A percentile compares a stretch with the other conserved stretches of the same genome.
phyloP scores from a whole-genome alignment of 2,797 vertebrate species.

The Gallinago stenura region DNA sequence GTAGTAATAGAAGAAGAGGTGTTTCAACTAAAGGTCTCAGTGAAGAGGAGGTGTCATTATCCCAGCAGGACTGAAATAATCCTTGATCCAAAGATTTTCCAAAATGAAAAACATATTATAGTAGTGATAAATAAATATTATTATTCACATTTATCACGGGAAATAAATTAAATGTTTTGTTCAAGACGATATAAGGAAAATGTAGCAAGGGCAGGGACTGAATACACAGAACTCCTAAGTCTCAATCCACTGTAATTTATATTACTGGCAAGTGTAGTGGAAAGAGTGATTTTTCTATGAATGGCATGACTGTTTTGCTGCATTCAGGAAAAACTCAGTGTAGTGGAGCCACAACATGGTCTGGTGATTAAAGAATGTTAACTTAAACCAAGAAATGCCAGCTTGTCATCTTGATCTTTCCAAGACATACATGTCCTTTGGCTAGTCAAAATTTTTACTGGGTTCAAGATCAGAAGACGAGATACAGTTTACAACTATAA shows the following conservation, averaged over 20 bases:
- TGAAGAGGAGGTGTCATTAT: not conserved
- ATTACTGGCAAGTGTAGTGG: not conserved
- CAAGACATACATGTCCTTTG: not conserved
- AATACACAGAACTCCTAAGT: not conserved
- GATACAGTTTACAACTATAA: not conserved
- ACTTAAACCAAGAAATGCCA: constrained; percentile 15
- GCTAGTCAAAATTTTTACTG: not conserved
- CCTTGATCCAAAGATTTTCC: not conserved
- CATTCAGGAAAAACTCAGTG: constrained; percentile 34
- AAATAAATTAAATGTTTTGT: not conserved
- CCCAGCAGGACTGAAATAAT: not conserved
- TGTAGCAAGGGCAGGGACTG: not conserved
- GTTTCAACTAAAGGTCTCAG: not conserved
- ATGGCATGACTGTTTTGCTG: constrained; percentile 8
- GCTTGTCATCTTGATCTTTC: not conserved
- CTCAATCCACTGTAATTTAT: not conserved
- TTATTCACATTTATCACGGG: not conserved
- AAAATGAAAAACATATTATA: not conserved
- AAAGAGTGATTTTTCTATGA: constrained; percentile 32
- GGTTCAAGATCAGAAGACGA: not conserved
- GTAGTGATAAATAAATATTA: not conserved
- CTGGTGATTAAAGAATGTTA: constrained; percentile 42
- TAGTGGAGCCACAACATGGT: constrained; percentile 35
- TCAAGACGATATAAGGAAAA: not conserved
- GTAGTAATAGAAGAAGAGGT: not conserved